Conservation (phyloP, 92 coral and sea anemone species). For the Epizoanthus ramosus region DNA sequence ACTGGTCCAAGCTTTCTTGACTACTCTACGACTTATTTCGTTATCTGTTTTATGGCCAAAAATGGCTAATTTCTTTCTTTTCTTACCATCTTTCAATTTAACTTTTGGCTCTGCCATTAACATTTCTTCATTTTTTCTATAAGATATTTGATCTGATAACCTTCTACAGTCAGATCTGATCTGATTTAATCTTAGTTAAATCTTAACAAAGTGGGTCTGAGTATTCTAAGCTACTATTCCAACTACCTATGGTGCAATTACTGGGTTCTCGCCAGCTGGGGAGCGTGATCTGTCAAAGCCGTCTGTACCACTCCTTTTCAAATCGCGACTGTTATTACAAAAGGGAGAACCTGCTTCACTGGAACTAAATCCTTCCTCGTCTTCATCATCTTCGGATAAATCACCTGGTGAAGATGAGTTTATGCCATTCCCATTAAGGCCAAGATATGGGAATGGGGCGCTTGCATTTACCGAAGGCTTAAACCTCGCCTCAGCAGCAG, state of each 20-base stretch:
- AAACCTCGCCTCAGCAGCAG: neutral
- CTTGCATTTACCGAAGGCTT: neutral
- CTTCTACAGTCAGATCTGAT: conserved; percentile 23
- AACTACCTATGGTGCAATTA: conserved; percentile 22
- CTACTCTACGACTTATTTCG: conserved; percentile 17
- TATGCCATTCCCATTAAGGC: conserved; percentile 38
- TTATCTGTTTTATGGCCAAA: neutral
- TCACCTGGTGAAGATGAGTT: neutral
- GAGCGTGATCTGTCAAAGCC: conserved; percentile 21
- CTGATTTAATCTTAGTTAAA: conserved; percentile 35
- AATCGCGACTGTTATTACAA: conserved; percentile 4
- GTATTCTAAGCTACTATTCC: conserved; percentile 1
- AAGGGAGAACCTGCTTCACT: conserved; percentile 2
- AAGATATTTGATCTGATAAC: conserved; percentile 18
- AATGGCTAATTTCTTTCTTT: neutral
- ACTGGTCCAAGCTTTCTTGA: neutral
- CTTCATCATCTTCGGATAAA: conserved; percentile 18
- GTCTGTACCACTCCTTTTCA: conserved; percentile 6
- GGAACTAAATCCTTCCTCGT: conserved; percentile 8
- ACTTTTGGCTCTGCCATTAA: conserved; percentile 21
- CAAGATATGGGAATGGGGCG: conserved; percentile 13
- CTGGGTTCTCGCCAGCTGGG: conserved; percentile 23
- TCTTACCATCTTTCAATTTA: conserved; percentile 4
- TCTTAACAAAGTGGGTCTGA: conserved; percentile 14
- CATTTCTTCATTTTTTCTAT: conserved; percentile 14